Base-by-base conservation (phyloP, 2,113 vertebrate species). In the Hyla sarda region DNA sequence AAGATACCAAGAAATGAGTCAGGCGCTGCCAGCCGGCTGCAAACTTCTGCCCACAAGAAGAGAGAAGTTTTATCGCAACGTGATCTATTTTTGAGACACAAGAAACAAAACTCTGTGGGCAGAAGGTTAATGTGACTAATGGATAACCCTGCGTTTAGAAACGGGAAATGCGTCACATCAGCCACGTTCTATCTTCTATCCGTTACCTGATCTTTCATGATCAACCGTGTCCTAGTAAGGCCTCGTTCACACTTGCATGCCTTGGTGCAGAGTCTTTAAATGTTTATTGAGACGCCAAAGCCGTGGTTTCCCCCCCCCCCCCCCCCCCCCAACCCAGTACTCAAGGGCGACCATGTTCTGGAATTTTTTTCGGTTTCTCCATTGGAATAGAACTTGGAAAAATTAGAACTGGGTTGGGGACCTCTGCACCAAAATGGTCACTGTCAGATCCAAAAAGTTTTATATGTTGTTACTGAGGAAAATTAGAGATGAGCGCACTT, bases 1-100 rank as follows among this genome's bases (percentile, higher is more conserved):
- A 10, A 32, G 45, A 54, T 69, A 52, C 37, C 48, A 7, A 80
- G 76, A 86, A 86, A 79, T 86, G 65, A 86, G 77, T 60, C 34
- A 47, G n/a, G 23, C 41, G 14, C 19, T 47, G 52, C 67, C 76
- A 73, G 65, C 14, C 28, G 56, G 16, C 37, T n/a, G 50, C n/a
- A 28, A 3, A 23, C 65, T 81, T 41, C 84, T 72, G 41, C 77
- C 62, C 67, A 47, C 67, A 72, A 86, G 47, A 10, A 12, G 19
- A 32, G 12, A 37, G 21, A 71, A 58, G 47, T 19, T 10, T 28
- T 67, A 79, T 71, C 45, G 17, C 7, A 69, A 23, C 32, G 62
- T 30, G 30, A 85, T 80, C 50, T 72, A 32, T 37, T 32, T 17
- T 34, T 72, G 76, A 79, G 25, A 80, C 48, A 86, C 17, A 76